Evolutionary conservation across 2,888 invertebrate species (phyloP).

Genomic region (Tetropium fuscum): DNA sequence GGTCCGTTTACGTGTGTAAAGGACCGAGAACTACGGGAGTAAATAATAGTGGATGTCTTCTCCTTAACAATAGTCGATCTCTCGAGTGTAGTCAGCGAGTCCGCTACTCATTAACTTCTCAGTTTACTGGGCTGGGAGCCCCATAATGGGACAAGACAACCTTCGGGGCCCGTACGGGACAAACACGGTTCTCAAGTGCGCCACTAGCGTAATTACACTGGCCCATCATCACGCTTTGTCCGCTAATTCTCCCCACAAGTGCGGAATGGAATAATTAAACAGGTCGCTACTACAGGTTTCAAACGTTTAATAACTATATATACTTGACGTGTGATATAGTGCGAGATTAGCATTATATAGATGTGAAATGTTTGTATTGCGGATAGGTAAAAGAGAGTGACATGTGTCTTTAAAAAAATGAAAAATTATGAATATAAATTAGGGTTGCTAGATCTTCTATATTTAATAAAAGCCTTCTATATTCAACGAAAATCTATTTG

Average conservation of each 20-base stretch:
- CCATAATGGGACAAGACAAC: constrained; percentile 39
- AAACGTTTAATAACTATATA: background rate
- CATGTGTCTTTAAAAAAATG: no score
- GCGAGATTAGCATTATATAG: no score
- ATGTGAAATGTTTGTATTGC: no score
- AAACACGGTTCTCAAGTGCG: constrained; percentile 41
- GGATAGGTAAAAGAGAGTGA: no score
- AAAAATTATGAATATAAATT: no score
- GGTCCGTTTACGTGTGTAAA: constrained; percentile 41
- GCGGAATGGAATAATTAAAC: constrained; percentile 26
- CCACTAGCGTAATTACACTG: constrained; percentile 40
- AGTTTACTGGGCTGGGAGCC: constrained; percentile 37
- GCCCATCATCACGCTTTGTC: constrained; percentile 39
- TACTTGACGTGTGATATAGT: background rate
- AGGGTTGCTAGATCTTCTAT: no score
- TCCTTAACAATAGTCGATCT: constrained; percentile 45
- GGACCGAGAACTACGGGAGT: constrained; percentile 35
- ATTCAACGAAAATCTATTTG: no score
- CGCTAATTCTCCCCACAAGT: constrained; percentile 33
- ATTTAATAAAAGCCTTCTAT: no score
- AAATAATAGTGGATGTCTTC: constrained; percentile 44
- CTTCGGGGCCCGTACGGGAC: constrained; percentile 28
- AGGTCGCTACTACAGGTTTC: constrained; percentile 3
- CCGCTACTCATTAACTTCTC: constrained; percentile 45
- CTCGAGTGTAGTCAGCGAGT: constrained; percentile 39